Conservation (phyloP, 2,797 vertebrate species). For the Sebastes elongatus region DNA sequence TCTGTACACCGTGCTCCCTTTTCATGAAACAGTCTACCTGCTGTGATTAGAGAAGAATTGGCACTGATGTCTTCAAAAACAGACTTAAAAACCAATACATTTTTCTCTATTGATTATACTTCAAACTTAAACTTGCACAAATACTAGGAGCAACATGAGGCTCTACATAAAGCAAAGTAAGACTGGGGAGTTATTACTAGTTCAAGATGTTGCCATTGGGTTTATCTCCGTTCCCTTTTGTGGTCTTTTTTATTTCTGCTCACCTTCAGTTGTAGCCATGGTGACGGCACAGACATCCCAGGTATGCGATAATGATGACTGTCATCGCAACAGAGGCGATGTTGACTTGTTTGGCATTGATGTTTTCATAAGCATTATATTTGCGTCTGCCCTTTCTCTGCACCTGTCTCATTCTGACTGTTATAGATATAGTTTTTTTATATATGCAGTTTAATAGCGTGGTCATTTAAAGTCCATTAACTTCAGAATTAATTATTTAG, state of each 20-base stretch:
- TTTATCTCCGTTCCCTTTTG: neutral
- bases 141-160: neutral
- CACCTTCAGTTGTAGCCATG: conserved; percentile 3
- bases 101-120: conserved; percentile 3
- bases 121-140: conserved; percentile 10
- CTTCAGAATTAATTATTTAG: neutral
- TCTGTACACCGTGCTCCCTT: neutral
- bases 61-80: conserved; percentile 10
- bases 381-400: neutral
- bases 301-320: neutral
- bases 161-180: neutral
- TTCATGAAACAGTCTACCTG: conserved; percentile 1
- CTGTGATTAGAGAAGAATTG: conserved; percentile 4
- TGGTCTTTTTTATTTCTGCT: neutral
- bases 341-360: neutral
- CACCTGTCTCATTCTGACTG: neutral
- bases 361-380: neutral
- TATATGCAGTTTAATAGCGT: neutral
- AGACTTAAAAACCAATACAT: conserved; percentile 4
- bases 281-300: neutral
- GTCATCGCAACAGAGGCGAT: neutral
- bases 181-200: neutral
- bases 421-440: neutral
- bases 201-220: neutral
- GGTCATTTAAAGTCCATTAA: too few relatives aligned